A percentile compares a stretch with the other conserved stretches of the same genome.
phyloP scores from a whole-genome alignment of 2,113 vertebrate species.

The Lucifuga dentata region DNA sequence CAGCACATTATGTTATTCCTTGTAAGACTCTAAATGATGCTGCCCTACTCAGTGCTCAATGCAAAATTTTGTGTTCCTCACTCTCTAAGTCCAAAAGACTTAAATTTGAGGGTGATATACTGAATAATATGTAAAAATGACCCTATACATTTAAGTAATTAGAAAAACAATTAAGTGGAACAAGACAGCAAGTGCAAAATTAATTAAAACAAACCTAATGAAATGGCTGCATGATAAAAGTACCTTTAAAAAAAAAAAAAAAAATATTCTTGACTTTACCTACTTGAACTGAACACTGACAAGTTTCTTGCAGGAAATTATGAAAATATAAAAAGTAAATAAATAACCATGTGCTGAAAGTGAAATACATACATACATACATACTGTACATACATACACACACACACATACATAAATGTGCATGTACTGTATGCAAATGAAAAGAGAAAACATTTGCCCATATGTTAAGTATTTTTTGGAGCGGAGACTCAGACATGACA shows the following conservation, averaged over 20 bases:
- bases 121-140: no score
- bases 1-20: background rate
- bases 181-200: background rate
- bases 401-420: background rate
- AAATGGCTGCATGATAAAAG: background rate
- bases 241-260: background rate
- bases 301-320: no score
- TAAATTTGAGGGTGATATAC: no score
- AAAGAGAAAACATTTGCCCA: conserved; percentile 40
- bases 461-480: no score
- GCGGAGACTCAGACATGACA: no score
- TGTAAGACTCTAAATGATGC: conserved; percentile 4
- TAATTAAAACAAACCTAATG: background rate
- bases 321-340: no score
- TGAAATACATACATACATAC: background rate
- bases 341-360: no score
- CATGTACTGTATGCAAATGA: background rate
- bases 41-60: background rate
- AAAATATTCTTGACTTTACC: no score
- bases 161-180: background rate
- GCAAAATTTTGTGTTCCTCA: conserved; percentile 6
- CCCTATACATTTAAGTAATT: no score
- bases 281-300: no score
- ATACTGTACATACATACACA: background rate
- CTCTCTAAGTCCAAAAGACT: background rate